Evolutionary conservation across 2,888 invertebrate genomes (phyloP).

Genomic region (Diaperis boleti): DNA sequence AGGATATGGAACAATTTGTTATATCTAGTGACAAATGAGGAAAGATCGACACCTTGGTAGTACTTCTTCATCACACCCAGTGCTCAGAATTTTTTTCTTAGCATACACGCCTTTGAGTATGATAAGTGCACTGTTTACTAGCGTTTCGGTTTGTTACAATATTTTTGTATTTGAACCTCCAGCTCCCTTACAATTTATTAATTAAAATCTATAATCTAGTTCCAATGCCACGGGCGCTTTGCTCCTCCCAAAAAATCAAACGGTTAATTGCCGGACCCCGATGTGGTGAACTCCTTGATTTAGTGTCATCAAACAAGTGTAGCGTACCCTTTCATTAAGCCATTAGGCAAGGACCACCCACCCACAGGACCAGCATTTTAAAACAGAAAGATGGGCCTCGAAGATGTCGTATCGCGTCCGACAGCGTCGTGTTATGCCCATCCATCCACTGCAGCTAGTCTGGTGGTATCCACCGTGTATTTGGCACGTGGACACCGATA

Average conservation of each 20-base stretch:
- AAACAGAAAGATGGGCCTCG: slow-evolving; percentile 10
- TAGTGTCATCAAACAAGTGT: slow-evolving; percentile 10
- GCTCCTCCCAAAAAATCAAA: slow-evolving; percentile 9
- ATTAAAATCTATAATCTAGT: too few relatives aligned
- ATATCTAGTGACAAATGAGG: too few relatives aligned
- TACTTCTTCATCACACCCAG: too few relatives aligned
- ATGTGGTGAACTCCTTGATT: slow-evolving; percentile 10
- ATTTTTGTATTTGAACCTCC: too few relatives aligned
- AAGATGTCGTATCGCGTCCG: slow-evolving; percentile 19
- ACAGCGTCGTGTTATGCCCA: slow-evolving; percentile 29
- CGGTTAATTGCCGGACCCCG: not conserved
- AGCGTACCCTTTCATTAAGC: slow-evolving; percentile 8
- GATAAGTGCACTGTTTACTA: too few relatives aligned
- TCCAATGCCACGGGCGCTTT: not conserved
- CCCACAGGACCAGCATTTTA: slow-evolving; percentile 21
- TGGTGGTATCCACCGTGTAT: slow-evolving; percentile 35
- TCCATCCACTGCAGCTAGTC: too few relatives aligned
- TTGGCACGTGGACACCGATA: slow-evolving; percentile 50
- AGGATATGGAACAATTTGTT: too few relatives aligned
- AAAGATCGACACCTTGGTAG: too few relatives aligned
- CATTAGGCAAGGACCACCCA: slow-evolving; percentile 18
- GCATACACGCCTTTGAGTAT: too few relatives aligned
- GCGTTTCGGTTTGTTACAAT: too few relatives aligned
- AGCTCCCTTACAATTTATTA: too few relatives aligned
- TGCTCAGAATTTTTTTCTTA: too few relatives aligned